Base-by-base conservation (phyloP, 53 echinoderm and acorn worm genomes). In the Pentamera pediparva region DNA sequence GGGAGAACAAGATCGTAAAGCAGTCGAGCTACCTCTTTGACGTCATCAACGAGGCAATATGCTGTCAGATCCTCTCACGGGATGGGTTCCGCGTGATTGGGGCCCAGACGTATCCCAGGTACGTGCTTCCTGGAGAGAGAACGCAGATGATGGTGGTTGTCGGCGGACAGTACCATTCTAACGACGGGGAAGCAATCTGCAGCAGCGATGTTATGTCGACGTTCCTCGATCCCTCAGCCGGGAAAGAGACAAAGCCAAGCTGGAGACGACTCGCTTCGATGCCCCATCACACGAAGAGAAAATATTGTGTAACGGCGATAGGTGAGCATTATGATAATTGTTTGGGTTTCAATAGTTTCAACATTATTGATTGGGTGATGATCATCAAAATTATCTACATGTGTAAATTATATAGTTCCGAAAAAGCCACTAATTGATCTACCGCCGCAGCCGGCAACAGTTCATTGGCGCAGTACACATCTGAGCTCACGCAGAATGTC, bases 281-380 rank as follows among this genome's bases (percentile, higher is more conserved):
- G 81, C 89, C 89, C 6, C 69, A 89, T 50, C 75, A 80, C 28
- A 48, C 77, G 84, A 89, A 89, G 52, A 62, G 85, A 18, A 89
- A 89, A 62, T 85, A 81, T 73, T 77, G 84, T 36, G 80, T 89
- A 45, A 43, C 84, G 12, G 71, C 76, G 15, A 11, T 77, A 51
- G 89, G 89, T 89, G 63, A 81, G 89, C n/a, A n/a, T n/a, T n/a
- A n/a, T n/a, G n/a, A n/a, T n/a, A n/a, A n/a, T n/a, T n/a, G n/a
- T n/a, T n/a, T n/a, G n/a, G n/a, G n/a, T n/a, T n/a, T n/a, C n/a
- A n/a, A n/a, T n/a, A n/a, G n/a, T n/a, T n/a, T n/a, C n/a, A n/a
- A n/a, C n/a, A n/a, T n/a, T n/a, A n/a, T n/a, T n/a, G n/a, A n/a
- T n/a, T n/a, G n/a, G n/a, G n/a, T n/a, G n/a, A n/a, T n/a, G n/a